Conservation (phyloP, 2,113 vertebrate genomes). For the Malaclemys terrapin region DNA sequence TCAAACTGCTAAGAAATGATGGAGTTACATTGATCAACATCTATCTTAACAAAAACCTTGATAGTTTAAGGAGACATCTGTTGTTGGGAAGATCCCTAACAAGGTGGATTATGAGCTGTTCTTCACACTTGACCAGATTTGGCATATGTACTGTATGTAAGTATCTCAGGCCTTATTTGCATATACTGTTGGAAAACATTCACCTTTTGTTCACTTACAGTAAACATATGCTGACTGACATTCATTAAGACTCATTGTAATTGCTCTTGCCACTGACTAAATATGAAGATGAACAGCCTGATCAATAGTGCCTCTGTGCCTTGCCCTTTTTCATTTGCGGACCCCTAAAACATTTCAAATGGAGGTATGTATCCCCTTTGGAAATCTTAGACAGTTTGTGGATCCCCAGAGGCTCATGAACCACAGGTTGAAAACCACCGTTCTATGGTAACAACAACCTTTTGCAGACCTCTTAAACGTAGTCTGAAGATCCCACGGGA, state of each 20-base stretch:
- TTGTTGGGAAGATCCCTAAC: not conserved
- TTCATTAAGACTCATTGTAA: not conserved
- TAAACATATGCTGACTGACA: not conserved
- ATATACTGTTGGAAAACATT: not conserved
- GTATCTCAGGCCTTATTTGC: not conserved
- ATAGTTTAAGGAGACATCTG: not conserved
- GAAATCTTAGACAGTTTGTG: not conserved
- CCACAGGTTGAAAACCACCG: not conserved
- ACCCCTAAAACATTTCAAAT: not conserved
- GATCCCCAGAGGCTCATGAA: not conserved
- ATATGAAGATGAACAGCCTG: not conserved
- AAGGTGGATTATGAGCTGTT: not conserved
- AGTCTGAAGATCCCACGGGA: not conserved
- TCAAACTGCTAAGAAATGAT: not conserved
- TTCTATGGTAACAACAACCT: too few species aligned
- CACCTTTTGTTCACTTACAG: not conserved
- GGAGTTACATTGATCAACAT: not conserved
- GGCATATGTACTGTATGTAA: not conserved
- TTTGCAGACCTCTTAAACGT: too few species aligned
- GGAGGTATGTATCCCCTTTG: not conserved
- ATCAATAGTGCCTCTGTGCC: not conserved
- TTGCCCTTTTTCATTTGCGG: not conserved
- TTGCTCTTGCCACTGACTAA: not conserved
- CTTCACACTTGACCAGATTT: not conserved
- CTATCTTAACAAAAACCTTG: not conserved